phyloP scores from a whole-genome alignment of 1,140 invertebrate genomes.

The Sminthurides bifidus region DNA sequence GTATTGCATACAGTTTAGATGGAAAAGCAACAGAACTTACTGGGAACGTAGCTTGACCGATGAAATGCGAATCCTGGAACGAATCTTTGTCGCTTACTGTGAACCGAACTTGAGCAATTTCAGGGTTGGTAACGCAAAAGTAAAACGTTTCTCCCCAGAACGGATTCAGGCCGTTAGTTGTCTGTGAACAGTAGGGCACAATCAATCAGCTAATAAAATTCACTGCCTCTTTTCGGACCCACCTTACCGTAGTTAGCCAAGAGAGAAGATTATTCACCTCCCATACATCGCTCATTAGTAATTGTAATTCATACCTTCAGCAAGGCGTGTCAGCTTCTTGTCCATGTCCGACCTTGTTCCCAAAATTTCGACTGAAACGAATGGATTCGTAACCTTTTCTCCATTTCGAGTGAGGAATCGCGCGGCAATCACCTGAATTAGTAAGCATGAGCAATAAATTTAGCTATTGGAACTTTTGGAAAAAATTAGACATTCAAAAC shows the following conservation, averaged over 20 bases:
- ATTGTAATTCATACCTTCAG: no score
- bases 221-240: no score
- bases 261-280: no score
- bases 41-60: slow-evolving; percentile 90
- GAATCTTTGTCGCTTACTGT: slow-evolving; percentile 92
- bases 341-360: slow-evolving; percentile 78
- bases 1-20: no score
- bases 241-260: no score
- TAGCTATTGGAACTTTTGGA: no score
- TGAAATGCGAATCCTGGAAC: slow-evolving; percentile 92
- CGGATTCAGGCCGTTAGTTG: slow-evolving; percentile 93
- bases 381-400: slow-evolving; percentile 69
- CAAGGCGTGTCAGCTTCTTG: slow-evolving; percentile 62
- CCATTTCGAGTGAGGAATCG: slow-evolving; percentile 76
- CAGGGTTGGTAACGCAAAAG: slow-evolving; percentile 74
- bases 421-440: slow-evolving; percentile 68
- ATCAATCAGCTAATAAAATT: no score
- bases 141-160: slow-evolving; percentile 82
- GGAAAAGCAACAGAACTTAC: no score
- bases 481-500: no score
- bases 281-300: no score
- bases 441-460: no score
- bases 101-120: slow-evolving; percentile 80
- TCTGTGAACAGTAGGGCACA: no score
- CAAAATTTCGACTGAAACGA: slow-evolving; percentile 84